These are phyloP conservation scores for Corticium candelabrum DNA, from an alignment of 37 sponge, comb jelly and placozoan species.

Conservation along the genomic window DNA sequence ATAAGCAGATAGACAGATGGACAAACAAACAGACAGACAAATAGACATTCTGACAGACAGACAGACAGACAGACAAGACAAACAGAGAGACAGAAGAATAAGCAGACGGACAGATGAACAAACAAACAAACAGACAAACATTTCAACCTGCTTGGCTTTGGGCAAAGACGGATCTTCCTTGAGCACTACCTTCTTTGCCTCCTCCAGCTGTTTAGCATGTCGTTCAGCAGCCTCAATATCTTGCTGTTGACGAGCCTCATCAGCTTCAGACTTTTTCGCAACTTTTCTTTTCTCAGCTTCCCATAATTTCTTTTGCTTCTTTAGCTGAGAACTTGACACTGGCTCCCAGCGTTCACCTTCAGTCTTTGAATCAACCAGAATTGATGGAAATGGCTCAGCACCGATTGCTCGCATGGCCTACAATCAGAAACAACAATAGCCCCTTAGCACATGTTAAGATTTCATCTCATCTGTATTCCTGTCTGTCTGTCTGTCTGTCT, in stretches of 20 bases:
- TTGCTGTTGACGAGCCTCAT: not conserved
- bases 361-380: slow-evolving; percentile 61
- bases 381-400: slow-evolving; percentile 62
- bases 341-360: slow-evolving; percentile 61
- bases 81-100: too few relatives aligned
- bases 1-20: too few relatives aligned
- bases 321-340: slow-evolving; percentile 79
- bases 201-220: slow-evolving; percentile 70
- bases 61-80: too few relatives aligned
- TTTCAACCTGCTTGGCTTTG: slow-evolving; percentile 13
- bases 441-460: too few relatives aligned
- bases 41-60: too few relatives aligned
- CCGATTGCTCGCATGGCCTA: slow-evolving; percentile 53
- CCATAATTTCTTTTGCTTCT: slow-evolving; percentile 78
- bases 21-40: too few relatives aligned
- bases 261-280: not conserved
- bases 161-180: slow-evolving; percentile 66
- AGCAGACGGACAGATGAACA: too few relatives aligned
- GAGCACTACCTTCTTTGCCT: slow-evolving; percentile 63
- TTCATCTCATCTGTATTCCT: too few relatives aligned
- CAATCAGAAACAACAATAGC: not conserved
- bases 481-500: too few relatives aligned
- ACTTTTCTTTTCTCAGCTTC: slow-evolving; percentile 2
- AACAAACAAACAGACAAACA: too few relatives aligned
- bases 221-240: slow-evolving; percentile 65